phyloP scores from a whole-genome alignment of 2,888 invertebrate genomes.

The Drosophila paramelanica region DNA sequence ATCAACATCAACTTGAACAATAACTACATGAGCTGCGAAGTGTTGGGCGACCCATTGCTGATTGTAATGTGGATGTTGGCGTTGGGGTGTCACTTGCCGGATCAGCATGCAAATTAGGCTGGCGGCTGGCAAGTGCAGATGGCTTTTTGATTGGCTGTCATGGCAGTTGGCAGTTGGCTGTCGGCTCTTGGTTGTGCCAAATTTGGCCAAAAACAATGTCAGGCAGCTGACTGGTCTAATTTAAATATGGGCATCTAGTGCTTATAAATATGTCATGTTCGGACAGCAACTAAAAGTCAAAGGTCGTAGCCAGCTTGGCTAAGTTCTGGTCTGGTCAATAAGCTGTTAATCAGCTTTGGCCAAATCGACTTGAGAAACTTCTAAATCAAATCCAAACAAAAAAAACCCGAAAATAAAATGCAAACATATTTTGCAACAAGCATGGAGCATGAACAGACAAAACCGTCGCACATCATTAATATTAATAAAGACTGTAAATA shows the following conservation, averaged over 20 bases:
- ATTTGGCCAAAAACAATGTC: conserved; percentile 42
- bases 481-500: conserved; percentile 74
- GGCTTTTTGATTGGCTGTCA: conserved; percentile 71
- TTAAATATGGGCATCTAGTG: conserved; percentile 30
- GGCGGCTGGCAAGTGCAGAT: conserved; percentile 61
- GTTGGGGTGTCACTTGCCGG: conserved; percentile 46
- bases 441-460: conserved; percentile 29
- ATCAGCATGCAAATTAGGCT: conserved; percentile 63
- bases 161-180: conserved; percentile 21
- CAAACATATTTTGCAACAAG: conserved; percentile 54
- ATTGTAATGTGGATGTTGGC: conserved; percentile 14
- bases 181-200: conserved; percentile 18
- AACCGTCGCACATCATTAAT: conserved; percentile 71
- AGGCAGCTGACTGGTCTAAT: conserved; percentile 24
- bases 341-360: conserved; percentile 37
- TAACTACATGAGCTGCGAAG: conserved; percentile 37
- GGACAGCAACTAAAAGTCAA: conserved; percentile 15
- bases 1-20: conserved; percentile 11
- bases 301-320: conserved; percentile 18
- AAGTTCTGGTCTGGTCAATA: conserved; percentile 14
- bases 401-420: conserved; percentile 16
- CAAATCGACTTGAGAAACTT: conserved; percentile 15
- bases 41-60: conserved; percentile 37
- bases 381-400: conserved; percentile 27
- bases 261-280: conserved; percentile 39